Evolutionary conservation across 2,888 invertebrate species (phyloP), one percentile per base, ranked within the genome.

Genomic region (Platycnemis pennipes): DNA sequence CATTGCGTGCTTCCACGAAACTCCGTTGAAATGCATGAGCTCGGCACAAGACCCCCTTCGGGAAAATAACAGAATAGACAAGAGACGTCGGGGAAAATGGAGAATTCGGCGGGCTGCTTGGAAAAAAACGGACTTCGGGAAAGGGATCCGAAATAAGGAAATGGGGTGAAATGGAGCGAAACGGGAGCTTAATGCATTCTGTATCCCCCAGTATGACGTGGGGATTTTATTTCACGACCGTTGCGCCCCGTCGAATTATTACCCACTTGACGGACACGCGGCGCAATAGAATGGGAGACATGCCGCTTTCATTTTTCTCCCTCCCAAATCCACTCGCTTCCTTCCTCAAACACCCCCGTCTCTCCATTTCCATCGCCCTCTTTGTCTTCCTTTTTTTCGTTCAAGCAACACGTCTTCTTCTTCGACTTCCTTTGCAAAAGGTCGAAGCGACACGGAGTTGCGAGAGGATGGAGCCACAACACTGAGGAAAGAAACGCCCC

Each of bases 101-200:
- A 63, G n/a, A 26, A 26, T 63, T 53, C n/a, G 5, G 63, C 63
- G 22, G 4, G 63, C 4, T 26, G 63, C 5, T 63, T 26, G 19
- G 63, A 63, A 26, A 26, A 63, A 63, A 63, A 63, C 63, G n/a
- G n/a, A 22, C n/a, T 26, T 2, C 63, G 26, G 63, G 22, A 63
- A 63, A 63, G 63, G 4, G n/a, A 63, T 26, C 22, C n/a, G 63
- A 63, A 63, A 63, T 63, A 63, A 63, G 63, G 63, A 63, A 63
- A 63, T 22, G 4, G 63, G n/a, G 63, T 63, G 63, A 63, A 63
- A 63, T 26, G n/a, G 63, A 63, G 63, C 3, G 63, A 26, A n/a
- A 63, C 63, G 63, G 63, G n/a, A 63, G 63, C 63, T 63, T n/a
- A n/a, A 63, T 63, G 63, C 63, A 63, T 63, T 63, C 63, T 63